phyloP scores from a whole-genome alignment of 2,113 vertebrate species.

The Sterna hirundo region DNA sequence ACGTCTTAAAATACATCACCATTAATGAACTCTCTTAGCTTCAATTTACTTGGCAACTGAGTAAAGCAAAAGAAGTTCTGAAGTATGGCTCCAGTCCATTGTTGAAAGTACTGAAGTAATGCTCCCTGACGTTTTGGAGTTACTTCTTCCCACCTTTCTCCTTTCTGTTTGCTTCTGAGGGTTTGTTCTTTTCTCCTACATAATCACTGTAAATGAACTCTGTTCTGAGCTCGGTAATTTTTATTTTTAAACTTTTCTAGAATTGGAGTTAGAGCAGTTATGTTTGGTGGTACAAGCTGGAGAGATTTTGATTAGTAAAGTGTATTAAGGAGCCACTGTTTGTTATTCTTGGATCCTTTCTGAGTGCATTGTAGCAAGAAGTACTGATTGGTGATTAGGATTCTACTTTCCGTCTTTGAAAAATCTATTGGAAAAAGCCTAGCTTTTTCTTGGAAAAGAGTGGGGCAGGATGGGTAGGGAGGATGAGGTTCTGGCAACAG shows the following conservation, averaged over 20 bases:
- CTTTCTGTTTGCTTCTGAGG: neutral
- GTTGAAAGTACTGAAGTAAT: neutral
- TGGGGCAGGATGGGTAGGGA: neutral
- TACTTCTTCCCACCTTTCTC: neutral
- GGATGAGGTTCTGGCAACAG: neutral
- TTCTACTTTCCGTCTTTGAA: neutral
- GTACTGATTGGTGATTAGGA: neutral
- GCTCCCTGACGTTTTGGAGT: neutral
- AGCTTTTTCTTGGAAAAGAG: neutral
- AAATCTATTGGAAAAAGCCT: neutral
- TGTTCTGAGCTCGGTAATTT: neutral
- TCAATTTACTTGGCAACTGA: neutral
- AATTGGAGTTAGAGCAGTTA: neutral
- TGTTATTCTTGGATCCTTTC: neutral
- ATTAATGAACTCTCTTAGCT: neutral
- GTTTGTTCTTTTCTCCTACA: rapidly evolving
- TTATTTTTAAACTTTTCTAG: neutral
- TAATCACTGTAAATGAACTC: neutral
- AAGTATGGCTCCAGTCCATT: neutral
- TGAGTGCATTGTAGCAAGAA: neutral
- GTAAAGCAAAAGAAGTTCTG: neutral
- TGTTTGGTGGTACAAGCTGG: neutral
- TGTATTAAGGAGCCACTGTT: neutral
- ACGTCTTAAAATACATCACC: neutral
- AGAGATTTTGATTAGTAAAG: neutral